A percentile compares a stretch with the other conserved stretches of the same genome.
Evolutionary conservation across 2,113 vertebrate genomes (phyloP).

Genomic region (Hypocryptadius cinnamomeus): DNA sequence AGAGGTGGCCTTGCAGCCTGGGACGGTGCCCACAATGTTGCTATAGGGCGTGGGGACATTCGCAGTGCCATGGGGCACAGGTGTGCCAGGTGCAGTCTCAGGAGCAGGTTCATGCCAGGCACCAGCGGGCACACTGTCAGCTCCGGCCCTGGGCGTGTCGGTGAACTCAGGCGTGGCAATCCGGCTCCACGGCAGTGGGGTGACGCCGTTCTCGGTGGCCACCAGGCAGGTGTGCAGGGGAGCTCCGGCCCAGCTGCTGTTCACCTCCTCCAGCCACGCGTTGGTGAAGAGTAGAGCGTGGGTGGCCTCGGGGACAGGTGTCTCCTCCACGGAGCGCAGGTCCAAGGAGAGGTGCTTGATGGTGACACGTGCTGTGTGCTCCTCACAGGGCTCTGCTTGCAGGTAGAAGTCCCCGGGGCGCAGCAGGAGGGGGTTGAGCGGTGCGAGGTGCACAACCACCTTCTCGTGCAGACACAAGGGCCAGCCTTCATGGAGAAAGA

Average conservation of each 20-base stretch:
- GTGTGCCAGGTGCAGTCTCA: not conserved
- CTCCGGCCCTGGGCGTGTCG: slow-evolving; percentile 26
- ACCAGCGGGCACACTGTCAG: not conserved
- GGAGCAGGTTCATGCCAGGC: not conserved
- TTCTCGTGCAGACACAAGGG: slow-evolving; percentile 82
- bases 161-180: slow-evolving; percentile 81
- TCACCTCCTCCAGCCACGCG: slow-evolving; percentile 79
- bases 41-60: not conserved
- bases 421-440: slow-evolving; percentile 75
- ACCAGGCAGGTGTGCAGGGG: slow-evolving; percentile 79
- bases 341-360: slow-evolving; percentile 80
- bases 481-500: slow-evolving; percentile 89
- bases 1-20: slow-evolving; percentile 67
- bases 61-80: not conserved
- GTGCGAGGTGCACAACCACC: slow-evolving; percentile 81
- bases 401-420: slow-evolving; percentile 85
- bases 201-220: slow-evolving; percentile 73
- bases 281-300: slow-evolving; percentile 78
- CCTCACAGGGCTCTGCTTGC: slow-evolving; percentile 76
- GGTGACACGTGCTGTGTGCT: slow-evolving; percentile 75
- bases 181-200: slow-evolving; percentile 77
- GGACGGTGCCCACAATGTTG: not conserved
- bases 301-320: slow-evolving; percentile 64
- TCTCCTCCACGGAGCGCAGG: slow-evolving; percentile 73
- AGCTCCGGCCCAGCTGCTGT: slow-evolving; percentile 51